Conservation (phyloP, 2,113 vertebrate species). For the Saccopteryx bilineata region DNA sequence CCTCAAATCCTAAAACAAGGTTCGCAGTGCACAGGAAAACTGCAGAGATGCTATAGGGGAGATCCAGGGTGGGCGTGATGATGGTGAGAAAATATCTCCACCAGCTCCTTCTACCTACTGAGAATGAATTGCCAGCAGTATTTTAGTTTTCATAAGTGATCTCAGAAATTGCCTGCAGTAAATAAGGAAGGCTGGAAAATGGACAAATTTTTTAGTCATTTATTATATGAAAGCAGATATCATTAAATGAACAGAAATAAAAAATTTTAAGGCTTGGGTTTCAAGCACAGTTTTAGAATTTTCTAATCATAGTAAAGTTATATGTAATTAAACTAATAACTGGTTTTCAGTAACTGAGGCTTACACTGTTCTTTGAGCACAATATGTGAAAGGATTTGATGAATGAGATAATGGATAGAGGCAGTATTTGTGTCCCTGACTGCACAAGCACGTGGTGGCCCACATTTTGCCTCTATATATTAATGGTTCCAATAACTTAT, state of each 20-base stretch:
- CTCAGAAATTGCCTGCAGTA: background rate
- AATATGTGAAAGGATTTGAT: background rate
- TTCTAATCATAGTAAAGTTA: background rate
- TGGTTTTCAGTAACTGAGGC: constrained; percentile 26
- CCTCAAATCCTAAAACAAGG: background rate
- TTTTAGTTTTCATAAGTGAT: background rate
- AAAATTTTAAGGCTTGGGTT: constrained; percentile 31
- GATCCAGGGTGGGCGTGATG: background rate
- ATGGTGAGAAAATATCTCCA: background rate
- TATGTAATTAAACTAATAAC: background rate
- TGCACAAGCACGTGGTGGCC: background rate
- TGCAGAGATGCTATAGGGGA: background rate
- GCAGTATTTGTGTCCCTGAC: background rate
- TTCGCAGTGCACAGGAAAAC: background rate
- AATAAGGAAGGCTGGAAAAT: constrained; percentile 5
- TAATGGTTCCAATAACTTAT: background rate
- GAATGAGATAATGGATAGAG: background rate
- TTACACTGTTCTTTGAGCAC: background rate
- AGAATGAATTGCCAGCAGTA: background rate
- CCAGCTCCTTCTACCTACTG: background rate
- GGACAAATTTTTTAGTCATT: background rate
- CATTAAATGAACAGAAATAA: constrained; percentile 36
- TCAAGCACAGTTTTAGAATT: background rate
- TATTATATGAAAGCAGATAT: background rate
- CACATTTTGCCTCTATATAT: background rate